These are phyloP conservation scores for Gopherus evgoodei DNA, from an alignment of 2,113 vertebrate species.

Conservation along the genomic window DNA sequence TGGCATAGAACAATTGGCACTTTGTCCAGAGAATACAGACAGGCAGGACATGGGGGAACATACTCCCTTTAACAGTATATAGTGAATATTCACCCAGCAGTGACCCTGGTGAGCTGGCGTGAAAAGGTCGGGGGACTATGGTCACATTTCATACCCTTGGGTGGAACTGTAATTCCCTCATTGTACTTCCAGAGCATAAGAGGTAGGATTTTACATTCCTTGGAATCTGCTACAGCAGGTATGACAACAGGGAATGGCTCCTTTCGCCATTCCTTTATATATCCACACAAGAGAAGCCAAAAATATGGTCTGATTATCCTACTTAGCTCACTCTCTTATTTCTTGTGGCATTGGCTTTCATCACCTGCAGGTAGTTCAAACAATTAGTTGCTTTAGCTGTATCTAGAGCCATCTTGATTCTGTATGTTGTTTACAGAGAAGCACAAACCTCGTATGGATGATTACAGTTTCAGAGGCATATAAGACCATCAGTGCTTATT, in stretches of 20 bases:
- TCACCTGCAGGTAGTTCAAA: neutral
- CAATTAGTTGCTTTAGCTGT: slow-evolving; percentile 25
- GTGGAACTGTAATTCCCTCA: neutral
- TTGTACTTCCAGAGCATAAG: neutral
- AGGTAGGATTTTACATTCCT: neutral
- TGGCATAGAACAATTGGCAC: neutral
- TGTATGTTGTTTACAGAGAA: slow-evolving; percentile 17
- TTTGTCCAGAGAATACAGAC: neutral
- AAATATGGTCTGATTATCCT: neutral
- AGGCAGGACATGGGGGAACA: neutral
- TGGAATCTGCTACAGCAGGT: neutral
- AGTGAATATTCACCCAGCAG: neutral
- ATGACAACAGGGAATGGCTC: neutral
- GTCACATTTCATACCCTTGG: neutral
- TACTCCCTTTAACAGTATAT: neutral
- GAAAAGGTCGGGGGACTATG: neutral
- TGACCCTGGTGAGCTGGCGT: neutral
- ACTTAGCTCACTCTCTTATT: neutral
- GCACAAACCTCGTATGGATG: slow-evolving; percentile 3
- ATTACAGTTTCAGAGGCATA: slow-evolving; percentile 32
- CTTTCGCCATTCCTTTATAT: neutral
- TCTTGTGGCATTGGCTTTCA: neutral
- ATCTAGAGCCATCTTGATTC: neutral
- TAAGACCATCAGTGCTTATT: neutral
- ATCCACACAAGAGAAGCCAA: neutral